Evolutionary conservation across 2,888 invertebrate species (phyloP).

Genomic region (Cylloceria caligata): DNA sequence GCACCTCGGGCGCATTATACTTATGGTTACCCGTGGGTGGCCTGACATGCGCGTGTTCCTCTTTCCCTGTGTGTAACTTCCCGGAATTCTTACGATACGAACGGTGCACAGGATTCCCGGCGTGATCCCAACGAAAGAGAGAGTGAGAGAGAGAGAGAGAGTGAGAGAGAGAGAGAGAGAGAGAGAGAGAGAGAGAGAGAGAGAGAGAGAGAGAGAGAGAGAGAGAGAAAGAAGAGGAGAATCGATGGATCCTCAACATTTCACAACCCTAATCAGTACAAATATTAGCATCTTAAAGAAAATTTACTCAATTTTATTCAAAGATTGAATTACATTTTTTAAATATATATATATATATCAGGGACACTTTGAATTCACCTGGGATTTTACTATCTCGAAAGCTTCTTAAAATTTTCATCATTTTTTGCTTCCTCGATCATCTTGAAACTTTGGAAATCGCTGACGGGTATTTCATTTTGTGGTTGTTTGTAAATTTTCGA

Average conservation of each 20-base stretch:
- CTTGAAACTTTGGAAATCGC: too few species aligned
- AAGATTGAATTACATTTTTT: neutral
- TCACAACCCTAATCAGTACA: constrained; percentile 18
- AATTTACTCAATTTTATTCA: neutral
- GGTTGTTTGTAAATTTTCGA: too few species aligned
- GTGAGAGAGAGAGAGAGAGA: neutral
- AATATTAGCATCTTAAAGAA: neutral
- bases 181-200: neutral
- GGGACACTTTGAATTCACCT: too few species aligned
- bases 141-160: neutral
- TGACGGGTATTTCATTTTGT: too few species aligned
- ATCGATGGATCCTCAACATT: constrained; percentile 6
- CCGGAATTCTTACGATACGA: constrained; percentile 76
- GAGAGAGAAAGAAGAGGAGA: neutral
- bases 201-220: neutral
- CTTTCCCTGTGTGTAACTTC: constrained; percentile 72
- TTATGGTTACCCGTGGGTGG: constrained; percentile 84
- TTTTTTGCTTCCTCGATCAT: too few species aligned
- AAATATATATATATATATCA: too few species aligned
- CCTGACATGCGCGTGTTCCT: constrained; percentile 75
- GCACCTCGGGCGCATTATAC: constrained; percentile 79
- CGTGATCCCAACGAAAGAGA: constrained; percentile 49
- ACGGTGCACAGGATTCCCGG: constrained; percentile 53
- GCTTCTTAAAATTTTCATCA: too few species aligned
- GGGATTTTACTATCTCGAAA: too few species aligned